These are phyloP conservation scores for Amitus sp. DNA, from an alignment of 2,888 invertebrate genomes.

Conservation along the genomic window DNA sequence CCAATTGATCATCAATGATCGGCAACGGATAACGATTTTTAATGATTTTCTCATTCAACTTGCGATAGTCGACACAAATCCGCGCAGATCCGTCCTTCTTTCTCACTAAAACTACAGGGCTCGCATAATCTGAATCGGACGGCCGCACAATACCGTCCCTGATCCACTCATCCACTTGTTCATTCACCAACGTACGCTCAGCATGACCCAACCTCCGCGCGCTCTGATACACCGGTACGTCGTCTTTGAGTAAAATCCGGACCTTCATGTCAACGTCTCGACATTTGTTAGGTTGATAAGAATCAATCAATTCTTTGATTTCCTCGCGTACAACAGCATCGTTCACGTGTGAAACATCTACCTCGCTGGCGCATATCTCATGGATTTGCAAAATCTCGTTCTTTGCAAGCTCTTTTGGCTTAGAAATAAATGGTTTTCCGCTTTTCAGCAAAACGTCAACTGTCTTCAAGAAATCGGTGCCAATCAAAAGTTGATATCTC, in stretches of 20 bases:
- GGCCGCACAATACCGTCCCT: slow-evolving; percentile 37
- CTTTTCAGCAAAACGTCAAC: too few species aligned
- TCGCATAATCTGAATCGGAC: slow-evolving; percentile 39
- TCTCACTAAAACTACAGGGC: slow-evolving; percentile 40
- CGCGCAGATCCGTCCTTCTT: slow-evolving; percentile 40
- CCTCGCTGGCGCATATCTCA: too few species aligned
- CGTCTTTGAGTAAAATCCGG: slow-evolving; percentile 40
- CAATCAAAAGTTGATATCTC: slow-evolving; percentile 22
- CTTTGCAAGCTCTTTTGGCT: too few species aligned
- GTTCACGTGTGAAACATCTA: too few species aligned
- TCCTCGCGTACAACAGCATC: too few species aligned
- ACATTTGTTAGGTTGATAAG: too few species aligned
- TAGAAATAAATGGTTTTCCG: too few species aligned
- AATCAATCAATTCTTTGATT: too few species aligned
- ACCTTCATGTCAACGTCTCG: slow-evolving; percentile 1
- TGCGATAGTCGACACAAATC: slow-evolving; percentile 45
- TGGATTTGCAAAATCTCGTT: too few species aligned
- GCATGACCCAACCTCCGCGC: slow-evolving; percentile 28
- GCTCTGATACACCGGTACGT: slow-evolving; percentile 33
- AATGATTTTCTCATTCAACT: slow-evolving; percentile 37
- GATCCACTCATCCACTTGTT: slow-evolving; percentile 33
- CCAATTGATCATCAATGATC: slow-evolving; percentile 44
- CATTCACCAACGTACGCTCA: slow-evolving; percentile 10
- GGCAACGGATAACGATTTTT: slow-evolving; percentile 44
- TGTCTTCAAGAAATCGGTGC: slow-evolving; percentile 23